Percentiles rank a stretch among this genome's conserved stretches.
These are phyloP conservation scores for Poeciliopsis infans DNA, from an alignment of 2,797 vertebrate genomes.

Conservation along the genomic window DNA sequence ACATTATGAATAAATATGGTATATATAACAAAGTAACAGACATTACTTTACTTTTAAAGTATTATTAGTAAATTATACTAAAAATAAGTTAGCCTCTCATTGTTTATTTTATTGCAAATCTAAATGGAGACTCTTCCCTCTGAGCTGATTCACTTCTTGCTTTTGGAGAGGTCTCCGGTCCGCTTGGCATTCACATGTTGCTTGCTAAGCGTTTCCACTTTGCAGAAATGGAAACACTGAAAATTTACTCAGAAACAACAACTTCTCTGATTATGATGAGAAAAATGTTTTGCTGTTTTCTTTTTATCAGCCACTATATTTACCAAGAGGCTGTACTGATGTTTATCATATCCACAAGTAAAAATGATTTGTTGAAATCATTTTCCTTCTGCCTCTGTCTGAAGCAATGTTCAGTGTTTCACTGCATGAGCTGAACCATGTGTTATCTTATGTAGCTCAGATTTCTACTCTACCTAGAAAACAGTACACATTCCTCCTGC, in stretches of 20 bases:
- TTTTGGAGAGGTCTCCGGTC: too few relatives aligned
- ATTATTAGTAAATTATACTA: too few relatives aligned
- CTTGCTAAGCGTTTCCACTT: not conserved
- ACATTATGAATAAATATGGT: not conserved
- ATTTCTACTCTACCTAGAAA: slow-evolving; percentile 7
- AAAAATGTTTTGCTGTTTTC: not conserved
- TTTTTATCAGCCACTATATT: not conserved
- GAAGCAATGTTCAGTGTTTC: not conserved
- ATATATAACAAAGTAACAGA: not conserved
- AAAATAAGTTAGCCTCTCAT: not conserved
- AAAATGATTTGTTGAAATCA: not conserved
- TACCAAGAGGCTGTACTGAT: not conserved
- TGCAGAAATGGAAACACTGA: not conserved
- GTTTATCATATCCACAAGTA: not conserved
- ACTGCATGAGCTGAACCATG: not conserved
- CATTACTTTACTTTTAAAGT: not conserved
- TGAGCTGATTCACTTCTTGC: too few relatives aligned
- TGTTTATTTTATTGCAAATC: not conserved
- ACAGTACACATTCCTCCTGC: slow-evolving; percentile 12
- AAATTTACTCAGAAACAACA: not conserved
- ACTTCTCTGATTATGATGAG: not conserved
- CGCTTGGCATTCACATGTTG: too few relatives aligned
- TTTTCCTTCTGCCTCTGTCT: not conserved
- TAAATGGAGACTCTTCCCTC: not conserved
- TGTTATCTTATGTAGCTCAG: slow-evolving; percentile 3